Base-by-base conservation (phyloP, 2,797 vertebrate genomes). In the Rhinella marina region DNA sequence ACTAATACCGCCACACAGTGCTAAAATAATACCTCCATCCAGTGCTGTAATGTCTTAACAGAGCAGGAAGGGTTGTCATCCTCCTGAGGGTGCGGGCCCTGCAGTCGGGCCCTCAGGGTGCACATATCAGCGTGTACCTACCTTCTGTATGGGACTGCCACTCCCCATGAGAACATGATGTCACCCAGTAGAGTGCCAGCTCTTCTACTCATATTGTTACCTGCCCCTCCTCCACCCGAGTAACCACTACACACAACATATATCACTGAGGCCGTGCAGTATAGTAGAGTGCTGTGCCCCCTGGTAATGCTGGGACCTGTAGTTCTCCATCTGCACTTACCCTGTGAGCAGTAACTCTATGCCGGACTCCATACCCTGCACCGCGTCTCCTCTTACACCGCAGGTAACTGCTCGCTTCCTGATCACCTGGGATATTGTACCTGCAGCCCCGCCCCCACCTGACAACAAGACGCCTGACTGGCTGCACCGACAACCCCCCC, bases 381-480 rank as follows among this genome's bases (percentile, higher is more conserved):
- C 19, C 11, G 16, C 6, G 48, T 54, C 48, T 25, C 52, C 73
- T 1, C 70, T 48, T 73, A 21, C 17, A 19, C 23, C 14, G 7
- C 70, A 50, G 73, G 57, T 57, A 21, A 5, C 61, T 61, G 29
- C 27, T 82, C n/a, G 21, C 66, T 29, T 80, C 86, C 59, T 86
- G 61, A 41, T 73, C 84, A 88, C 84, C 70, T 88, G 79, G 66
- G 19, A 82, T 59, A 76, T 56, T 75, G 52, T 57, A 85, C 82
- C 83, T 85, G 27, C 25, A n/a, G 70, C 25, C 70, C 68, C 68
- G 17, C 75, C 88, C 70, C 16, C 78, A 81, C 10, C 11, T 29
- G 23, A 48, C 21, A 48, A 54, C 27, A 2, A 16, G 23, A 1
- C 11, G 2, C 19, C 66, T 73, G 19, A 84, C 73, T 88, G 83